Percentiles rank a stretch among this genome's conserved stretches.
Evolutionary conservation across 2,797 vertebrate species (phyloP).

Genomic region (Enoplosus armatus): DNA sequence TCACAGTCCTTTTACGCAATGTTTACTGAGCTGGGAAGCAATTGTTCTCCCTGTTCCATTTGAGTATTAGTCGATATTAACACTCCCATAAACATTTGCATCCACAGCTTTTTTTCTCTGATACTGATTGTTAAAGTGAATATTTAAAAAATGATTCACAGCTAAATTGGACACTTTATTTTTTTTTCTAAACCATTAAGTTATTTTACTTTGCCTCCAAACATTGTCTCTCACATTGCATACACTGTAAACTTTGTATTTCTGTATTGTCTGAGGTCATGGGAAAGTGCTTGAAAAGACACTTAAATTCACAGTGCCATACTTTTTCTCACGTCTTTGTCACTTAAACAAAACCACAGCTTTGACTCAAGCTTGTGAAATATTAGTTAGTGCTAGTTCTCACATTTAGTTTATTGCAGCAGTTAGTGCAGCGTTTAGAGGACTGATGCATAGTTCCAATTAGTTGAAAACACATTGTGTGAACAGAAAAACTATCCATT

Average conservation of each 20-base stretch:
- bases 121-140: constrained; percentile 43
- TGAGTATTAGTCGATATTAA: constrained; percentile 74
- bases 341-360: constrained; percentile 30
- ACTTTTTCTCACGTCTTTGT: constrained; percentile 13
- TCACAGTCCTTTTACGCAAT: constrained; percentile 62
- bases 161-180: constrained; percentile 28
- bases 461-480: constrained; percentile 36
- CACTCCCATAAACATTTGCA: constrained; percentile 64
- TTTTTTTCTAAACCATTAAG: constrained; percentile 21
- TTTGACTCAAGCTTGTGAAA: constrained; percentile 33
- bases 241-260: constrained; percentile 29
- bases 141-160: constrained; percentile 35
- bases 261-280: constrained; percentile 25
- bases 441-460: constrained; percentile 43
- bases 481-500: constrained; percentile 39
- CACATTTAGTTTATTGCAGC: constrained; percentile 29
- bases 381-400: constrained; percentile 32
- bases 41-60: constrained; percentile 68
- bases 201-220: constrained; percentile 22
- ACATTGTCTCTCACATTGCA: constrained; percentile 27
- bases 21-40: constrained; percentile 68
- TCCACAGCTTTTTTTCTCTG: constrained; percentile 32
- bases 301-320: constrained; percentile 3
- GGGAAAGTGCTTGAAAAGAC: constrained; percentile 18
- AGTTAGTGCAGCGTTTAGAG: constrained; percentile 36